Percentiles rank a stretch among this genome's conserved stretches.
These are phyloP conservation scores for Propithecus perrieri DNA, from an alignment of 2,797 vertebrate genomes.

Conservation along the genomic window DNA sequence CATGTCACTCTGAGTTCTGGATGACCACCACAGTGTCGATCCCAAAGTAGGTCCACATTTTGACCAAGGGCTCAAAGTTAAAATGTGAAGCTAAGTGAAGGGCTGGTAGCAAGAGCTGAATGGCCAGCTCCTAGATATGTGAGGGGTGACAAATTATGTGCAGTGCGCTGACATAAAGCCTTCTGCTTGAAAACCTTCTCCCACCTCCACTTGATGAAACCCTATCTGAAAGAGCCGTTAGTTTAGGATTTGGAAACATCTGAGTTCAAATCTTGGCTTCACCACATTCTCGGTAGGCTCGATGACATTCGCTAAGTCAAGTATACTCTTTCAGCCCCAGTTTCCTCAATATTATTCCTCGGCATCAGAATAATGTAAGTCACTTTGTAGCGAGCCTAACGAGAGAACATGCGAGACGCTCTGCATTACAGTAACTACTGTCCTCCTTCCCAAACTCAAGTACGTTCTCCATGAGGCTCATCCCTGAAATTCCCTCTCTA, in stretches of 20 bases:
- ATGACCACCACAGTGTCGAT: neutral
- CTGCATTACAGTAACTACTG: neutral
- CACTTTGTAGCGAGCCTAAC: neutral
- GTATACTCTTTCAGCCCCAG: neutral
- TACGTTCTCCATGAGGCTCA: fast-evolving
- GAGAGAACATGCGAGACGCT: neutral
- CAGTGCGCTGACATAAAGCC: neutral
- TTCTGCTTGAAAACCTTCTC: neutral
- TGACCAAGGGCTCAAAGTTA: neutral
- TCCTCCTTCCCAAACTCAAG: neutral
- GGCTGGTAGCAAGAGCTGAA: neutral
- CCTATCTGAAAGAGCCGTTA: neutral
- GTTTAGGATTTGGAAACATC: neutral
- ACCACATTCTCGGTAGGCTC: neutral
- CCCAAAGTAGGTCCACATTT: neutral
- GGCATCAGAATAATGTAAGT: neutral
- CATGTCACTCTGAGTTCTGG: neutral
- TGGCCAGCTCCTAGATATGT: neutral
- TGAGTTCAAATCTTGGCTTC: neutral
- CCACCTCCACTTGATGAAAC: neutral
- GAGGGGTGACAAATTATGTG: neutral
- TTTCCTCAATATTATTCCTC: neutral
- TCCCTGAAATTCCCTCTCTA: neutral
- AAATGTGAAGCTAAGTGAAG: neutral
- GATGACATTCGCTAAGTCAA: neutral